Percentiles rank a stretch among this genome's conserved stretches.
Evolutionary conservation across 2,113 vertebrate species (phyloP).

Genomic region (Brachyistius frenatus): DNA sequence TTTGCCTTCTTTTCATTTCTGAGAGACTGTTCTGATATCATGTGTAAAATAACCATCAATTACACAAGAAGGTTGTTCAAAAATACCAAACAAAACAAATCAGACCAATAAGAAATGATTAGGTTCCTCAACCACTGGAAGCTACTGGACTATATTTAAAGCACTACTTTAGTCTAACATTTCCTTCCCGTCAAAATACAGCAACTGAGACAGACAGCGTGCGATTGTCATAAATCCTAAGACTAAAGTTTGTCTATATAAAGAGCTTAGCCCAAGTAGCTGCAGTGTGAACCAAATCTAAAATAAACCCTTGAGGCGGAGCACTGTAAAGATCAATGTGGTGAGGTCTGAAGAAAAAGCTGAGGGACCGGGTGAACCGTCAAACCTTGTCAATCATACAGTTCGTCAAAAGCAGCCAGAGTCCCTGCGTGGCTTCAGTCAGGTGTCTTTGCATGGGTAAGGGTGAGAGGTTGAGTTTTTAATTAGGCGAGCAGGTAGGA

Average conservation of each 20-base stretch:
- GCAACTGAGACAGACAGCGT: not conserved
- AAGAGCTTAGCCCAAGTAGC: slow-evolving; percentile 3
- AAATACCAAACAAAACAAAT: slow-evolving; percentile 17
- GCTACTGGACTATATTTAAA: too few relatives aligned
- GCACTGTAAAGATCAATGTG: slow-evolving; percentile 50
- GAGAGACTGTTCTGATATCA: not conserved
- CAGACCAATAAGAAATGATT: slow-evolving; percentile 26
- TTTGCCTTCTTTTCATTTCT: not conserved
- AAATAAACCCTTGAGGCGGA: slow-evolving; percentile 48
- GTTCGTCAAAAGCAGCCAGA: slow-evolving; percentile 40
- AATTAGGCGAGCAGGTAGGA: slow-evolving; percentile 76
- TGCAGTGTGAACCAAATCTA: slow-evolving; percentile 16
- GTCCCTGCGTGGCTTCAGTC: slow-evolving; percentile 39
- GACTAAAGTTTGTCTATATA: not conserved
- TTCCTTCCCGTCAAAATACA: not conserved
- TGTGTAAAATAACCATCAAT: slow-evolving; percentile 5
- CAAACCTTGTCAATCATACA: slow-evolving; percentile 64
- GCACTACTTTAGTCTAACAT: too few relatives aligned
- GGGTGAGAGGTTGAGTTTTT: slow-evolving; percentile 77
- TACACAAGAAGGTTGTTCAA: slow-evolving; percentile 2
- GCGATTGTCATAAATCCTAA: not conserved
- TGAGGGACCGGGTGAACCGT: slow-evolving; percentile 19
- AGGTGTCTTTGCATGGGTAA: slow-evolving; percentile 46
- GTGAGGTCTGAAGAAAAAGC: slow-evolving; percentile 42
- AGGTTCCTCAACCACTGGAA: not conserved